Evolutionary conservation across 2,797 vertebrate species (phyloP).

Genomic region (Melanogrammus aeglefinus): DNA sequence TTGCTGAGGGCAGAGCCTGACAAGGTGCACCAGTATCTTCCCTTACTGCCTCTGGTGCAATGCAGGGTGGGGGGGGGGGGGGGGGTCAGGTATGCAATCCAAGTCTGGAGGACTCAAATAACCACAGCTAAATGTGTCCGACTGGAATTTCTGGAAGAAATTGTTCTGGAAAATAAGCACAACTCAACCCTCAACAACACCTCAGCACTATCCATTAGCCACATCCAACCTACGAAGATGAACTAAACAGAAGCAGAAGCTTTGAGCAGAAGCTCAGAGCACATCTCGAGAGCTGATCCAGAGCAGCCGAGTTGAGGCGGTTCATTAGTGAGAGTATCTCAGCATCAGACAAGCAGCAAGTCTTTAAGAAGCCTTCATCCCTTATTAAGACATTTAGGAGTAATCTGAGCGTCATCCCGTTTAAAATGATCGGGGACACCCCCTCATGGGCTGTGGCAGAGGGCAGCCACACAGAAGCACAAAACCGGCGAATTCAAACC

Average conservation of each 20-base stretch:
- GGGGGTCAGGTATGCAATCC: not conserved
- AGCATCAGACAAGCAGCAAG: slow-evolving; percentile 34
- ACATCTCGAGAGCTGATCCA: slow-evolving; percentile 21
- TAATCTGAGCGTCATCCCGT: too few species aligned
- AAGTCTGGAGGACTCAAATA: not conserved
- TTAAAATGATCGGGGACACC: too few species aligned
- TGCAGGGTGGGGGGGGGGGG: not conserved
- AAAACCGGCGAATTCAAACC: slow-evolving; percentile 41
- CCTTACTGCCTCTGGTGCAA: not conserved
- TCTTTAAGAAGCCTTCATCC: too few species aligned
- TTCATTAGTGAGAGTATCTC: slow-evolving; percentile 24
- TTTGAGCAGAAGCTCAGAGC: not conserved
- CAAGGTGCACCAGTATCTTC: slow-evolving; percentile 6
- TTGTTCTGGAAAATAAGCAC: too few species aligned
- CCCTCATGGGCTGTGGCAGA: not conserved
- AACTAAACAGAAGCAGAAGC: not conserved
- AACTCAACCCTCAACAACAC: not conserved
- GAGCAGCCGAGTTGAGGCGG: slow-evolving; percentile 11
- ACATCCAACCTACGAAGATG: not conserved
- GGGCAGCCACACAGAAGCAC: not conserved
- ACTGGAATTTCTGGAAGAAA: not conserved
- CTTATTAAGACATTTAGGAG: too few species aligned
- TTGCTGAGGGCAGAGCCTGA: not conserved
- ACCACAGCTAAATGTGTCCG: not conserved
- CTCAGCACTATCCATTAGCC: not conserved